Evolutionary conservation across 1,140 invertebrate species (phyloP), one percentile per base, ranked within the genome.

Genomic region (Cataglyphis hispanica): DNA sequence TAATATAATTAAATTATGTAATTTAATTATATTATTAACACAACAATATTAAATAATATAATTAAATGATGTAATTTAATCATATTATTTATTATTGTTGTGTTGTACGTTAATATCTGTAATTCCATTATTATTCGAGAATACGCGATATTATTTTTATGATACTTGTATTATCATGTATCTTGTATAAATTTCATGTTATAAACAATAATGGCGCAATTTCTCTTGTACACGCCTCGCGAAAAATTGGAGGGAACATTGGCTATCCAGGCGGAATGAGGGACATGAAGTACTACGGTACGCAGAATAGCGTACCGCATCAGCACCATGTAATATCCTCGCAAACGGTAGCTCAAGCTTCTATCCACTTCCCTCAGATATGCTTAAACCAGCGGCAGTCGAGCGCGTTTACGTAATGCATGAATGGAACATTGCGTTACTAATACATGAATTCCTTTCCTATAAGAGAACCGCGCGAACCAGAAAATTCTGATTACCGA

Each of bases 401-500:
- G 67, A 61, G 67, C 56, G 60, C 78, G 78, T 72, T 81, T 66
- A 56, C 63, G 77, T 70, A 81, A 70, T 80, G 50, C 77, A 80
- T 61, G 67, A 74, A 74, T 69, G 78, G 72, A 83, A 83, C 67
- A 74, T 74, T 22, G 53, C 37, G 67, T 81, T 72, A 72, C 66
- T 69, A 81, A 81, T 81, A 72, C 53, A 81, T 81, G 66, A 81
- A 58, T 83, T 83, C 13, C 67, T 46, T 27, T 25, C 13, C 25
- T 22, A 61, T 25, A 34, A 25, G 67, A n/a, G 56, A 83, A 61
- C n/a, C n/a, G n/a, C n/a, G n/a, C n/a, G n/a, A n/a, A n/a, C 31
- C 37, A 31, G 78, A 83, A 83, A 83, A 83, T 74, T 72, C 40
- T 43, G 67, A 74, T 83, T 83, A 83, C 25, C 37, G 16, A 46